Evolutionary conservation across 2,888 invertebrate genomes (phyloP).

Genomic region (Autographa pulchrina): DNA sequence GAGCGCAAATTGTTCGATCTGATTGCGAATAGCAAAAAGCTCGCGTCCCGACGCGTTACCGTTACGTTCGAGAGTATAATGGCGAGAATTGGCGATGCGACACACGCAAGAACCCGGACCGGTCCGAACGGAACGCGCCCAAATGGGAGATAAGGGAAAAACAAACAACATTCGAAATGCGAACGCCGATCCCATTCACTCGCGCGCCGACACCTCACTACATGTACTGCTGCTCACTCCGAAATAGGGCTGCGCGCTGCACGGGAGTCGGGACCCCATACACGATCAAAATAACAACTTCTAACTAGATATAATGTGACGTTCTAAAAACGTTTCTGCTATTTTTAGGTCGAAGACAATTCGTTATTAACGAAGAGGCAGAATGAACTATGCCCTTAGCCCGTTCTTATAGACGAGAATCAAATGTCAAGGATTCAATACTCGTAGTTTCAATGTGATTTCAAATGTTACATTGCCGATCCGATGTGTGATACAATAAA

Average conservation of each 20-base stretch:
- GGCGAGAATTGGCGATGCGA: constrained; percentile 80
- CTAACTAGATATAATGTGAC: neutral
- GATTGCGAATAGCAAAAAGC: constrained; percentile 81
- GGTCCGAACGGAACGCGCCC: constrained; percentile 78
- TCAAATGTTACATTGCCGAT: constrained; percentile 38
- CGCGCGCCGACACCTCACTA: constrained; percentile 72
- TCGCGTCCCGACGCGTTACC: constrained; percentile 75
- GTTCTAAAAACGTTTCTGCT: constrained; percentile 15
- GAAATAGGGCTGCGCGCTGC: constrained; percentile 37
- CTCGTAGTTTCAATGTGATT: constrained; percentile 32
- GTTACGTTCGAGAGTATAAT: constrained; percentile 76
- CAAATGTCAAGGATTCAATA: constrained; percentile 46
- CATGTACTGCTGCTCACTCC: constrained; percentile 46
- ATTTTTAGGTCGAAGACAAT: constrained; percentile 38
- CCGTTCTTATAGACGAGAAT: constrained; percentile 37
- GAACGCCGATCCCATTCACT: constrained; percentile 78
- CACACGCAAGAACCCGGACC: constrained; percentile 81
- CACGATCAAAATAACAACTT: constrained; percentile 19
- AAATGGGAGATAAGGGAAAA: constrained; percentile 81
- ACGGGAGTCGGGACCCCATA: constrained; percentile 23
- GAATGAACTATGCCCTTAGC: constrained; percentile 50
- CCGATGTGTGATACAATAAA: constrained; percentile 17
- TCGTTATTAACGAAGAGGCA: constrained; percentile 40
- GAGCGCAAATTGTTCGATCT: constrained; percentile 79
- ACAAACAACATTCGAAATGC: constrained; percentile 79